Evolutionary conservation across 2,113 vertebrate species (phyloP).

Genomic region (Poeciliopsis prolifica): DNA sequence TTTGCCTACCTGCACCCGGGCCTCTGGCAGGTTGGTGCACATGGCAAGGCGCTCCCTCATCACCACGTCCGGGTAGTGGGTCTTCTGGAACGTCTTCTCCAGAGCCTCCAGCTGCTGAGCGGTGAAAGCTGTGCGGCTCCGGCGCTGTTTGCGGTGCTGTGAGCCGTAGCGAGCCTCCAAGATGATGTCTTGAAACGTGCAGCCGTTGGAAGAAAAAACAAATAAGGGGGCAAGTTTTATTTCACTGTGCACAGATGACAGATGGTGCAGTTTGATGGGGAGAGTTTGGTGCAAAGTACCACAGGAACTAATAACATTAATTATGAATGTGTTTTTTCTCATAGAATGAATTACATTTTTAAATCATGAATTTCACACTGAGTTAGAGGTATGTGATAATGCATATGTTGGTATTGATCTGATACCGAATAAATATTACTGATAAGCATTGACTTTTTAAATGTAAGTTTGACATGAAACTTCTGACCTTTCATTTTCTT

Average conservation of each 20-base stretch:
- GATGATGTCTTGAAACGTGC: constrained; percentile 99
- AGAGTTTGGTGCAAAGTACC: too few species aligned
- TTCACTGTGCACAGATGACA: constrained; percentile 70
- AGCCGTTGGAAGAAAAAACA: constrained; percentile 96
- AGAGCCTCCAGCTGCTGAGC: constrained; percentile 96
- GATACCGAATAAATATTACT: too few species aligned
- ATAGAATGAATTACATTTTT: too few species aligned
- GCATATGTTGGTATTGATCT: too few species aligned
- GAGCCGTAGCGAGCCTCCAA: constrained; percentile 99
- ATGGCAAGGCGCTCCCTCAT: constrained; percentile 97
- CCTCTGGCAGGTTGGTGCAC: constrained; percentile 97
- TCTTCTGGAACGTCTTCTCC: constrained; percentile 99
- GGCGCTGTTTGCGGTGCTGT: constrained; percentile 97
- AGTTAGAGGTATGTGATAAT: too few species aligned
- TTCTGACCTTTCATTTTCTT: too few species aligned
- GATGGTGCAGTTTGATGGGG: neutral
- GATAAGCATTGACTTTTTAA: too few species aligned
- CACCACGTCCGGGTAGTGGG: constrained; percentile 97
- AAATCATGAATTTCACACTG: too few species aligned
- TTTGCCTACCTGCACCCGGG: constrained; percentile 91
- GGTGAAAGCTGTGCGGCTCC: constrained; percentile 95
- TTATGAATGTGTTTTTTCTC: too few species aligned
- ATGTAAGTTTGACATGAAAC: too few species aligned
- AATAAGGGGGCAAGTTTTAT: constrained; percentile 91
- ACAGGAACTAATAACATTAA: too few species aligned